Base-by-base conservation (phyloP, 2,113 vertebrate species). In the Pleuronectes platessa region DNA sequence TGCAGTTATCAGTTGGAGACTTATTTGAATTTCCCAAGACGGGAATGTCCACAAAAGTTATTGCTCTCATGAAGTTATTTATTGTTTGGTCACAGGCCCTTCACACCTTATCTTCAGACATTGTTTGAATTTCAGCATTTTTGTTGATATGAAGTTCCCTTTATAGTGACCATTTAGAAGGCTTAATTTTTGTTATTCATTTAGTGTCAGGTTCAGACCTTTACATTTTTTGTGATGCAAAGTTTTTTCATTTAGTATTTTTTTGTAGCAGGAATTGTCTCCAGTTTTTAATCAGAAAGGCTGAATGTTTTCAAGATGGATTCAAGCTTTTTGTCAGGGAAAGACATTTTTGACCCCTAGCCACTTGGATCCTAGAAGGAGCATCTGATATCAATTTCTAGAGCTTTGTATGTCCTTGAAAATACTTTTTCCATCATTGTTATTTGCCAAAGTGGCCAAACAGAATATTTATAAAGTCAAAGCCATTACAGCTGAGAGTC, bases 161-260 rank as follows among this genome's bases (percentile, higher is more conserved):
- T 70, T 14, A 42, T 49, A 49, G 70, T 49, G 59, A 37, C 59
- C 76, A 42, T 68, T 62, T 6, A 21, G 59, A 37, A 77, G 54
- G 73, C 17, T n/a, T 10, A 49, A 71, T 56, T 67, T 83, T 74
- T 89, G 70, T 51, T 51, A 37, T 68, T 83, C 61, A 60, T 87
- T 79, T 81, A 71, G 71, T 42, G 54, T 40, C 51, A 78, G 72
- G 58, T 68, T 77, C 5, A 62, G 63, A 59, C 58, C 45, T 17
- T 5, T 66, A 73, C 1, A 15, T 31, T 70, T 74, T 85, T 23
- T 53, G 58, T n/a, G 60, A 81, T 71, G 63, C 51, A 68, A 72
- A 72, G 26, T 73, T 71, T 72, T 72, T 62, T 68, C 47, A 56
- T 5, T 24, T 4, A 17, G 23, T 18, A 26, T 70, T 64, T 68